These are phyloP conservation scores for Neolamprologus fasciatus DNA, from an alignment of 2,113 vertebrate genomes.

Conservation along the genomic window DNA sequence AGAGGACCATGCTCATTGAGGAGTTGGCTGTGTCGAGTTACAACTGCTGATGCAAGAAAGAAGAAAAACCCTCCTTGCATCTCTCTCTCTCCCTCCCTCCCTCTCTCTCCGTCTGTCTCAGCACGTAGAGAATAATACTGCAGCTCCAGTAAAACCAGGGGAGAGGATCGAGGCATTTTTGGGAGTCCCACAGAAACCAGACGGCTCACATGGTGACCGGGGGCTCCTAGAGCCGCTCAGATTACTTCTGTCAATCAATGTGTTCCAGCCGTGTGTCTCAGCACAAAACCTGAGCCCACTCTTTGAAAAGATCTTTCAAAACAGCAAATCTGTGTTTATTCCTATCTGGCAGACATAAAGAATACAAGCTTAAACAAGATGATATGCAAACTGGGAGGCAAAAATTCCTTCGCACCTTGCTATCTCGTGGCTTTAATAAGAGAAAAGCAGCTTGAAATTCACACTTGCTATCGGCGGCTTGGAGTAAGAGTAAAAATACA, in stretches of 20 bases:
- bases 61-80: slow-evolving; percentile 21
- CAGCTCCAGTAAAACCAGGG: neutral
- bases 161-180: neutral
- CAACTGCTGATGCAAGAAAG: slow-evolving; percentile 58
- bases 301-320: slow-evolving; percentile 26
- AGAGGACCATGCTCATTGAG: slow-evolving; percentile 8
- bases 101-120: neutral
- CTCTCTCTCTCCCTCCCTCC: neutral
- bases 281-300: slow-evolving; percentile 17
- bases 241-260: slow-evolving; percentile 52
- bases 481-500: slow-evolving; percentile 20
- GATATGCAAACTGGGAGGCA: neutral
- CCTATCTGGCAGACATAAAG: slow-evolving; percentile 7
- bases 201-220: slow-evolving; percentile 3
- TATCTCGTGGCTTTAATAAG: neutral
- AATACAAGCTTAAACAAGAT: slow-evolving; percentile 10
- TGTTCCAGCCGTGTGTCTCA: neutral
- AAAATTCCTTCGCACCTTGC: slow-evolving; percentile 15
- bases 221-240: slow-evolving; percentile 31
- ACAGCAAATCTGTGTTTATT: slow-evolving; percentile 24
- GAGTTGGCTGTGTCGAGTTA: slow-evolving; percentile 23
- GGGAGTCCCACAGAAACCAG: slow-evolving; percentile 16
- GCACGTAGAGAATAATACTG: slow-evolving; percentile 7
- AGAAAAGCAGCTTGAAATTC: slow-evolving; percentile 27
- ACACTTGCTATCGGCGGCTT: neutral